Evolutionary conservation across 2,797 vertebrate genomes (phyloP).

Genomic region (Hirundo rustica): DNA sequence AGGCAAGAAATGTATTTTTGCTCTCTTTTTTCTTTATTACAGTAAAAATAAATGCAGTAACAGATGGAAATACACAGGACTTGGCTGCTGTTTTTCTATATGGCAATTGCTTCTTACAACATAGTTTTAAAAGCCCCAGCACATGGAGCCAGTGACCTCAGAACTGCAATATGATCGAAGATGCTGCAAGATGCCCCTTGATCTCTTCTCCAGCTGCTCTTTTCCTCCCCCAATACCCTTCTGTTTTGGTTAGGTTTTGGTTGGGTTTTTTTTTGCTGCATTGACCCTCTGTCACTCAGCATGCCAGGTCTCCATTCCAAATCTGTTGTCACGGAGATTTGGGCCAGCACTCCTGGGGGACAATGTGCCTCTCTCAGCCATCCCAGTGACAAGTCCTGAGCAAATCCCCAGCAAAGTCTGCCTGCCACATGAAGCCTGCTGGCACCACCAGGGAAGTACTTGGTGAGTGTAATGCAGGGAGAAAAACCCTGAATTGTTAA

Average conservation of each 20-base stretch:
- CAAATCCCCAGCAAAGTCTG: not conserved
- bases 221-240: fast-evolving
- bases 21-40: not conserved
- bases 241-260: not conserved
- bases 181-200: not conserved
- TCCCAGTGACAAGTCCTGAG: not conserved
- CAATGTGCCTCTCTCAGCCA: not conserved
- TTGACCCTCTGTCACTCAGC: not conserved
- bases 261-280: not conserved
- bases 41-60: not conserved
- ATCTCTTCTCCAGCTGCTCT: not conserved
- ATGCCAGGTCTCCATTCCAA: not conserved
- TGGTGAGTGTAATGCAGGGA: not conserved
- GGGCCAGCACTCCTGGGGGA: not conserved
- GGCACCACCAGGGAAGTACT: not conserved
- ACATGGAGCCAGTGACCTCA: not conserved
- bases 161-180: not conserved
- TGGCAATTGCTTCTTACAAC: not conserved
- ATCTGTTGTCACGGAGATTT: slow-evolving; percentile 11
- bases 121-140: not conserved
- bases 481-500: not conserved
- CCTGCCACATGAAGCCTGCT: fast-evolving
- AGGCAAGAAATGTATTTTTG: not conserved
- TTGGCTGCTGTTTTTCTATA: not conserved
- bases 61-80: not conserved